Conservation (phyloP, 2,888 invertebrate species). For the Anagyrus pseudococci region DNA sequence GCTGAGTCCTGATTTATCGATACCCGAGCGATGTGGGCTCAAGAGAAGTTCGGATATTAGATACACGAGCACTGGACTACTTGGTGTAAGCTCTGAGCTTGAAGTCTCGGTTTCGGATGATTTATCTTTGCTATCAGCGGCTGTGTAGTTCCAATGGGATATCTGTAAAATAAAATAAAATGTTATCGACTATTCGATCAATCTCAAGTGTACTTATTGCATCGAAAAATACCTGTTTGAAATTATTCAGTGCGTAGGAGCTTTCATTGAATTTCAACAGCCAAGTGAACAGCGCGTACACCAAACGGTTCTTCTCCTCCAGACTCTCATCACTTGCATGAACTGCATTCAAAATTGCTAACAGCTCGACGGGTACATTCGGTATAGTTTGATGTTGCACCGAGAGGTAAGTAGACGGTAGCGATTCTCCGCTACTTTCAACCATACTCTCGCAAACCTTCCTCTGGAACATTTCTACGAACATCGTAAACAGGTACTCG, state of each 20-base stretch:
- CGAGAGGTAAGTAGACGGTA: constrained; percentile 19
- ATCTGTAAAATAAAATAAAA: constrained; percentile 19
- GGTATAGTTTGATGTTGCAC: constrained; percentile 45
- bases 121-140: constrained; percentile 28
- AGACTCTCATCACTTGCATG: constrained; percentile 24
- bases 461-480: constrained; percentile 48
- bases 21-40: constrained; percentile 33
- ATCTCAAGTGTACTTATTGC: constrained; percentile 8
- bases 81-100: too few species aligned
- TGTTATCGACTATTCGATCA: neutral
- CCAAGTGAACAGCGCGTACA: constrained; percentile 44
- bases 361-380: constrained; percentile 49
- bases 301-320: constrained; percentile 40
- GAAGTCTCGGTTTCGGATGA: too few species aligned
- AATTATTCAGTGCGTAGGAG: constrained; percentile 45
- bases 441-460: constrained; percentile 39
- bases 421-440: neutral
- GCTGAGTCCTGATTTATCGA: constrained; percentile 43
- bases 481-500: constrained; percentile 63
- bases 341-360: constrained; percentile 47
- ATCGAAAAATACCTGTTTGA: constrained; percentile 32
- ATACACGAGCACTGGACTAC: constrained; percentile 44
- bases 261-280: constrained; percentile 42
- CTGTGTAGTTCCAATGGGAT: constrained; percentile 43
- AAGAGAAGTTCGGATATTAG: constrained; percentile 48